A percentile compares a stretch with the other conserved stretches of the same genome.
These are phyloP conservation scores for Mastomys natalensis DNA, from an alignment of 2,113 vertebrate species.

Conservation along the genomic window DNA sequence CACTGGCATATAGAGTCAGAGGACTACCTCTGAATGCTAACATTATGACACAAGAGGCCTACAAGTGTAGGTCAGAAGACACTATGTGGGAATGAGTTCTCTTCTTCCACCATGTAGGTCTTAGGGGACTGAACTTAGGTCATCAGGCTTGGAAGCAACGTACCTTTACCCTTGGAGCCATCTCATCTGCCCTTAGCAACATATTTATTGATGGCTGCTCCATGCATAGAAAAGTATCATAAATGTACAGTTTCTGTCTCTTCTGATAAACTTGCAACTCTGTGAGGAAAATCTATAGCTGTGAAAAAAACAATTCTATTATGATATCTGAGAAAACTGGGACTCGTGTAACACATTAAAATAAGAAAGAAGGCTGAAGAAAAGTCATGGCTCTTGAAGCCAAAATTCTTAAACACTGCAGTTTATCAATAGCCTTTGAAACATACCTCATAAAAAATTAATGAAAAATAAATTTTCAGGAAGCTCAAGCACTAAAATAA, in stretches of 20 bases:
- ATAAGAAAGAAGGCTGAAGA: not conserved
- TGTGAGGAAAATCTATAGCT: not conserved
- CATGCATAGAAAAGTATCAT: not conserved
- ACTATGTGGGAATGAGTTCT: too few species aligned
- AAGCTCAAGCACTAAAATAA: not conserved
- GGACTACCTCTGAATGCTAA: not conserved
- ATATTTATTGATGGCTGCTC: not conserved
- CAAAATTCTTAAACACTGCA: not conserved
- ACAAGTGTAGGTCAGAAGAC: not conserved
- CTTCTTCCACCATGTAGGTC: not conserved
- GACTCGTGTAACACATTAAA: not conserved
- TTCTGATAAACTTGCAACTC: not conserved
- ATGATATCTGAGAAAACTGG: not conserved
- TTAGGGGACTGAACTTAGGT: not conserved
- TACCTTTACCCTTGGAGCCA: not conserved
- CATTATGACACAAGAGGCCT: too few species aligned
- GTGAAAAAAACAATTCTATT: not conserved
- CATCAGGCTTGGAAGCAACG: too few species aligned
- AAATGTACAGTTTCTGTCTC: not conserved
- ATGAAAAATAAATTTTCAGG: constrained; percentile 8
- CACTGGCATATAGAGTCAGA: not conserved
- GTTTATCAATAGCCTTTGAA: not conserved
- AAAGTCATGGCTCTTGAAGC: not conserved
- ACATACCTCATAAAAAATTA: not conserved
- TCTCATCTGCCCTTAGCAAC: not conserved